A percentile compares a stretch with the other conserved stretches of the same genome.
Evolutionary conservation across 1,140 invertebrate genomes (phyloP).

Genomic region (Neodiprion pinetum): DNA sequence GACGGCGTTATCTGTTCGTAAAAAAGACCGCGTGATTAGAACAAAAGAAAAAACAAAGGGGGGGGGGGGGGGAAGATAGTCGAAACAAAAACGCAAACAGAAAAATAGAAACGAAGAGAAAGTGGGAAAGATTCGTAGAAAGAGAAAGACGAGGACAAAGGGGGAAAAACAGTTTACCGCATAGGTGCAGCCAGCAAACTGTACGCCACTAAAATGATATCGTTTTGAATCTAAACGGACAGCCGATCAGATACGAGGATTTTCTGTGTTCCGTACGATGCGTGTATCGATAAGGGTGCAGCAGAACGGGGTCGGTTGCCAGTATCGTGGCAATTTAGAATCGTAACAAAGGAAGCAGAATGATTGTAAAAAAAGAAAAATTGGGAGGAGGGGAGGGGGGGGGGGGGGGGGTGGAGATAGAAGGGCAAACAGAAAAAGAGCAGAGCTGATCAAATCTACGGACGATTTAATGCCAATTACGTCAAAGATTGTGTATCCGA

Average conservation of each 20-base stretch:
- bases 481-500: not conserved
- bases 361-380: not conserved
- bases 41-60: slow-evolving; percentile 15
- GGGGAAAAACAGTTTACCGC: slow-evolving; percentile 15
- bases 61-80: slow-evolving; percentile 16
- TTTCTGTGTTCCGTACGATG: not conserved
- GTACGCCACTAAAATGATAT: not conserved
- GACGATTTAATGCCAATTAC: slow-evolving; percentile 2
- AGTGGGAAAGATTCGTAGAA: slow-evolving; percentile 19
- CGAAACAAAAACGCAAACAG: slow-evolving; percentile 17
- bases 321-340: too few relatives aligned
- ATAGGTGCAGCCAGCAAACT: too few relatives aligned
- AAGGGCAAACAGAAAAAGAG: not conserved
- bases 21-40: slow-evolving; percentile 10
- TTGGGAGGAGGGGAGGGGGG: not conserved
- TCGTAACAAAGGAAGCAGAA: too few relatives aligned
- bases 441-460: not conserved
- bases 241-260: slow-evolving; percentile 1
- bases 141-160: slow-evolving; percentile 26
- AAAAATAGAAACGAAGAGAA: slow-evolving; percentile 13
- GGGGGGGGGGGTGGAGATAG: not conserved
- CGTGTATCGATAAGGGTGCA: not conserved
- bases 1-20: too few relatives aligned
- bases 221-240: not conserved
- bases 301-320: not conserved